Percentiles rank a stretch among this genome's conserved stretches.
phyloP scores from a whole-genome alignment of 2,113 vertebrate genomes.

The Tringa solitaria region DNA sequence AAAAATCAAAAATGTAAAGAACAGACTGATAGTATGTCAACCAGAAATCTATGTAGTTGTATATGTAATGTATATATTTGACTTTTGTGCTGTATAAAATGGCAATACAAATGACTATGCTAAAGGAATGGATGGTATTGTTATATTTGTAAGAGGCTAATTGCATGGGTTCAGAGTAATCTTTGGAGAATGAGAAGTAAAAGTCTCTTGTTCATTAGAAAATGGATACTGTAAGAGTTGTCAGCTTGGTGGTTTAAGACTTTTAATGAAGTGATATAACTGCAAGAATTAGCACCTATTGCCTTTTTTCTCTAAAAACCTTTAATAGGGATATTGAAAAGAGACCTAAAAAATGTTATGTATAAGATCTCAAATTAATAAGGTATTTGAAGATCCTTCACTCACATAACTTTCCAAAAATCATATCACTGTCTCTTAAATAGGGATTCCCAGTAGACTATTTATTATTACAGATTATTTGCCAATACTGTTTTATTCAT shows the following conservation, averaged over 20 bases:
- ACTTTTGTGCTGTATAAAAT: neutral
- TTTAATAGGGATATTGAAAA: neutral
- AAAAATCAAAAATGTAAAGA: neutral
- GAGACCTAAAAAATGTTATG: neutral
- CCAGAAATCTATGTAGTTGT: neutral
- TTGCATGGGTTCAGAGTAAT: neutral
- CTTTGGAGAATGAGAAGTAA: neutral
- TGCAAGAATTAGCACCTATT: neutral
- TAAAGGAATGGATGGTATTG: neutral
- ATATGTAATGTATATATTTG: neutral
- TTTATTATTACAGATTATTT: neutral
- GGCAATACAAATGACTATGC: neutral
- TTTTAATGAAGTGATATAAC: neutral
- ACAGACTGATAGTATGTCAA: neutral
- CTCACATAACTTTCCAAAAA: neutral
- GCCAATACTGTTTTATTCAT: neutral
- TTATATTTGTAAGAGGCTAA: neutral
- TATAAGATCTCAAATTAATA: neutral
- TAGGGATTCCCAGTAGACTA: neutral
- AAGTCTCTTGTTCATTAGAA: neutral
- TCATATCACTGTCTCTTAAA: neutral
- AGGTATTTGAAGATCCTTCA: neutral
- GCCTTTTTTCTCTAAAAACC: neutral
- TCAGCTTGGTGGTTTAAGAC: neutral
- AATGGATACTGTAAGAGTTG: neutral